phyloP scores from a whole-genome alignment of 2,888 invertebrate species.

The Nycteola revayana region DNA sequence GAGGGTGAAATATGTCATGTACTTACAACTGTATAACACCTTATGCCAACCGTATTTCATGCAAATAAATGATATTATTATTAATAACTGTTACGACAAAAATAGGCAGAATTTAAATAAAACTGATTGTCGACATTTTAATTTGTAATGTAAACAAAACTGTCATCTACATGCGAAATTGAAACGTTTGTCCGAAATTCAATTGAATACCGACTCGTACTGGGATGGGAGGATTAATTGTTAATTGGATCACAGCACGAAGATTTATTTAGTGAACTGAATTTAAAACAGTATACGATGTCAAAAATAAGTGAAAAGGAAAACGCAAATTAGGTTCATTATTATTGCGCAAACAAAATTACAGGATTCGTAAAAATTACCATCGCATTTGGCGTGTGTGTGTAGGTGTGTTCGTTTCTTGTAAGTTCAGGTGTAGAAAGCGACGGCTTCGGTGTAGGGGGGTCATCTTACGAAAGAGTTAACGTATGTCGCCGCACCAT shows the following conservation, averaged over 20 bases:
- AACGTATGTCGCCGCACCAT: slow-evolving; percentile 43
- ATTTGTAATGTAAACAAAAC: slow-evolving; percentile 62
- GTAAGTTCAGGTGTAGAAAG: slow-evolving; percentile 65
- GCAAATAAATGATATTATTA: too few relatives aligned
- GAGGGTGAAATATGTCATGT: too few relatives aligned
- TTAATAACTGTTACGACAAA: too few relatives aligned
- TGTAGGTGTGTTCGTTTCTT: slow-evolving; percentile 24
- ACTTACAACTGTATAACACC: too few relatives aligned
- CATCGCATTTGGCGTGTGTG: slow-evolving; percentile 9
- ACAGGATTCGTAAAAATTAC: slow-evolving; percentile 5
- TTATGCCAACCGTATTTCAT: too few relatives aligned
- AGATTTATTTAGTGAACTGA: slow-evolving; percentile 47
- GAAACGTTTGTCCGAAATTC: slow-evolving; percentile 57
- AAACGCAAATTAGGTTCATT: slow-evolving; percentile 31
- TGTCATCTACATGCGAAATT: slow-evolving; percentile 59
- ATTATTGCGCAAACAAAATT: slow-evolving; percentile 9
- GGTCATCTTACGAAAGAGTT: slow-evolving; percentile 68
- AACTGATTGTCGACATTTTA: slow-evolving; percentile 59
- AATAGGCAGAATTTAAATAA: slow-evolving; percentile 40
- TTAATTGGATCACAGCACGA: slow-evolving; percentile 67
- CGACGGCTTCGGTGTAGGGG: slow-evolving; percentile 54
- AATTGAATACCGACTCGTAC: slow-evolving; percentile 58
- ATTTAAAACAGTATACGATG: slow-evolving; percentile 50
- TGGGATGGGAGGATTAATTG: slow-evolving; percentile 62
- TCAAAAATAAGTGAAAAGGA: slow-evolving; percentile 40